Base-by-base conservation (phyloP, 1,140 invertebrate species). In the Magallana gigas region DNA sequence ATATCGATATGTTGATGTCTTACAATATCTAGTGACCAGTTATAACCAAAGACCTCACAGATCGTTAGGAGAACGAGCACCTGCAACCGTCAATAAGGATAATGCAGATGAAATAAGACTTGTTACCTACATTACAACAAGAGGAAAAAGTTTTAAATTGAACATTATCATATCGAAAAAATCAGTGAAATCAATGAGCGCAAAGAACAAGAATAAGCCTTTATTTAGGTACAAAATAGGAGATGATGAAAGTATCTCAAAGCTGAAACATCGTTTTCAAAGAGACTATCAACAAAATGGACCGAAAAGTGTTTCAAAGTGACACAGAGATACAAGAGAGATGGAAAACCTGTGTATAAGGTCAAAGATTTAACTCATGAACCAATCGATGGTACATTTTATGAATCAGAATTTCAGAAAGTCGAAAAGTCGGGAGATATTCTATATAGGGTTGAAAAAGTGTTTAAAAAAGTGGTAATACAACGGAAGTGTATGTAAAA, bases 231-330 rank as follows among this genome's bases (percentile, higher is more conserved):
- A 57, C 57, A 90, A 87, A 57, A 56, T 88, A 56, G 80, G 84
- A 1, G 83, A 88, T 58, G 4, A 85, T 3, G 89, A 88, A 29
- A 68, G 89, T 57, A 84, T 90, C 11, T 64, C 89, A n/a, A 56
- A 87, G 16, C 18, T 60, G 8, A 84, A 71, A 71, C 56, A 84
- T 56, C 59, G 68, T 16, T 88, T 90, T 81, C 76, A 88, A 59
- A 76, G 81, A 56, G 89, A 80, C 6, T 90, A 90, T 59, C 80
- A 87, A 18, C 85, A 88, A 57, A 88, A 68, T 90, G 85, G 87
- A 90, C 89, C 4, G 68, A 64, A 12, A 85, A 88, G 29, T 23
- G 84, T 48, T 88, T 90, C 80, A 90, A 87, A 59, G 80, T 88
- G 3, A 14, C 18, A 8, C 57, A 80, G 8, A n/a, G 89, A 18